Conservation (phyloP, 2,113 vertebrate genomes). For the Orientallactaga bullata region DNA sequence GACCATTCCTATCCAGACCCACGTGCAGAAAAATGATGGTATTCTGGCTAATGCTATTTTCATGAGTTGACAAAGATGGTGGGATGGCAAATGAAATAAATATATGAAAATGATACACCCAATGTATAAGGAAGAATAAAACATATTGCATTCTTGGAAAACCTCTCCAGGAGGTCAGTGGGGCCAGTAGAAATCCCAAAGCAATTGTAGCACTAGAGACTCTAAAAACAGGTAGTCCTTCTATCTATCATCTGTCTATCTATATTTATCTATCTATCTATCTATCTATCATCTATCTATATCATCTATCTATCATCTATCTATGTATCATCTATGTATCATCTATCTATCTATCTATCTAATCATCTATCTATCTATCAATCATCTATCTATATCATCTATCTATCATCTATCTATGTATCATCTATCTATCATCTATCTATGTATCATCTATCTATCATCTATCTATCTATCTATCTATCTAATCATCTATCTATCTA, state of each 20-base stretch:
- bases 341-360: no score
- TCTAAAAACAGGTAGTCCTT: not conserved
- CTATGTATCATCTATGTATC: no score
- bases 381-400: no score
- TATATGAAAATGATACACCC: not conserved
- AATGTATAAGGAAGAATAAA: constrained; percentile 44
- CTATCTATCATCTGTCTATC: not conserved
- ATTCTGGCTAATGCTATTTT: not conserved
- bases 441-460: no score
- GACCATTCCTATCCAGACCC: not conserved
- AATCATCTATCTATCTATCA: no score
- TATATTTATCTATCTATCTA: no score
- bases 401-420: no score
- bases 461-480: no score
- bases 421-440: no score
- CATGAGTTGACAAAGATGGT: constrained; percentile 42
- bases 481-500: no score
- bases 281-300: no score
- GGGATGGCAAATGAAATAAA: constrained; percentile 14
- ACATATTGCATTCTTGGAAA: not conserved
- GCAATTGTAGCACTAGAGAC: not conserved
- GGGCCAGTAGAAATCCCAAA: not conserved
- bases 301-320: no score
- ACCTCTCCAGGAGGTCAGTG: constrained; percentile 46
- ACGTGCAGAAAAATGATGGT: constrained; percentile 37